Evolutionary conservation across 2,888 invertebrate genomes (phyloP).

Genomic region (Glaucopsyche alexis): DNA sequence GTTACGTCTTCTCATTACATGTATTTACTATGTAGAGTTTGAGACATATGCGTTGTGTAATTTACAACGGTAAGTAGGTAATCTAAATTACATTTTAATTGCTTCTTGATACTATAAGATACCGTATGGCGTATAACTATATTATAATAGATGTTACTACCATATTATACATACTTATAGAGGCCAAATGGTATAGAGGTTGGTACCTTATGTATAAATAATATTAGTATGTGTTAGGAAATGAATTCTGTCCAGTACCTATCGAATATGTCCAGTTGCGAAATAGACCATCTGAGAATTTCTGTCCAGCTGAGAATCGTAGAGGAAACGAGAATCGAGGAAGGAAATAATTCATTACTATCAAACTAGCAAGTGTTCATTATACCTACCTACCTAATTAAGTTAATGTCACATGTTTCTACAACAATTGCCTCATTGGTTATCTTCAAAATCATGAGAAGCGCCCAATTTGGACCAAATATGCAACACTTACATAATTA

Average conservation of each 20-base stretch:
- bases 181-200: too few relatives aligned
- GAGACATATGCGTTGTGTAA: neutral
- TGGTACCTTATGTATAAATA: too few relatives aligned
- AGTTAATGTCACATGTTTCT: neutral
- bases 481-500: constrained; percentile 8
- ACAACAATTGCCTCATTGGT: constrained; percentile 6
- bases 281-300: too few relatives aligned
- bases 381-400: neutral
- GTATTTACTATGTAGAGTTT: neutral
- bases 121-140: too few relatives aligned
- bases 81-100: constrained; percentile 11
- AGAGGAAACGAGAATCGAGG: too few relatives aligned
- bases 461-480: constrained; percentile 17
- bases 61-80: neutral
- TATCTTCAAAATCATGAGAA: constrained; percentile 18
- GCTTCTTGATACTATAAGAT: neutral
- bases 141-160: too few relatives aligned
- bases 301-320: neutral
- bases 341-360: neutral
- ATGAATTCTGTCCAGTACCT: too few relatives aligned
- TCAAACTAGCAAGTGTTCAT: neutral
- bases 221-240: too few relatives aligned
- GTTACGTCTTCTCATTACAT: neutral
- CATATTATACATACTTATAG: too few relatives aligned
- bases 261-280: too few relatives aligned